Evolutionary conservation across 2,113 vertebrate species (phyloP), one percentile per base, ranked within the genome.

Genomic region (Misgurnus anguillicaudatus): DNA sequence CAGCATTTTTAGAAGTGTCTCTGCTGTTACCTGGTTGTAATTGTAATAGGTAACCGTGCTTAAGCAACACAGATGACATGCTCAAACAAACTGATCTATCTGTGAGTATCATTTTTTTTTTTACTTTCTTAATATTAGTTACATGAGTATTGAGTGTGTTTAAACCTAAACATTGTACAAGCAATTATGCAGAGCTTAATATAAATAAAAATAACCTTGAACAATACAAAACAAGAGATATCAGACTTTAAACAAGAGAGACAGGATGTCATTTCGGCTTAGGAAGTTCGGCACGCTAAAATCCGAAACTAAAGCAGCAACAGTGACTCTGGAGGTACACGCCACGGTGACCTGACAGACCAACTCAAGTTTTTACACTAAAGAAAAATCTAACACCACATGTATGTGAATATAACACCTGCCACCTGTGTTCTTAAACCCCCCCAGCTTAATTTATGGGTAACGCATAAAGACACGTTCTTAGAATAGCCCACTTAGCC

Each of bases 201-300:
- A 31, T 51, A 21, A 4, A 89, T 62, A 47, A 80, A 82, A 83
- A 80, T 79, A 84, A 85, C 84, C 89, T 86, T 58, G 24, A 68
- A 76, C 21, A 72, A 10, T 62, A 69, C 71, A 84, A 87, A 72
- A 81, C 72, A 86, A 51, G 11, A 78, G 69, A 84, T 81, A 84
- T 83, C 84, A 88, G 87, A 88, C 83, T 85, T 82, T 87, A 83
- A 91, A 79, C 63, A 74, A 86, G 75, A 87, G 82, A 88, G 87
- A 89, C 89, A 90, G 88, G 82, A 78, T 39, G 79, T 89, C 88
- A 87, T 83, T 85, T 86, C 53, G 1, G 79, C 47, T 90, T 89
- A 87, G 74, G 65, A 60, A 80, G 53, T n/a, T 19, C 1, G 5
- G 53, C 2, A 9, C 2, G 3, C 17, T 58, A 77, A 77, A 64